phyloP scores from a whole-genome alignment of 2,113 vertebrate genomes.

The Microcebus griseorufus region DNA sequence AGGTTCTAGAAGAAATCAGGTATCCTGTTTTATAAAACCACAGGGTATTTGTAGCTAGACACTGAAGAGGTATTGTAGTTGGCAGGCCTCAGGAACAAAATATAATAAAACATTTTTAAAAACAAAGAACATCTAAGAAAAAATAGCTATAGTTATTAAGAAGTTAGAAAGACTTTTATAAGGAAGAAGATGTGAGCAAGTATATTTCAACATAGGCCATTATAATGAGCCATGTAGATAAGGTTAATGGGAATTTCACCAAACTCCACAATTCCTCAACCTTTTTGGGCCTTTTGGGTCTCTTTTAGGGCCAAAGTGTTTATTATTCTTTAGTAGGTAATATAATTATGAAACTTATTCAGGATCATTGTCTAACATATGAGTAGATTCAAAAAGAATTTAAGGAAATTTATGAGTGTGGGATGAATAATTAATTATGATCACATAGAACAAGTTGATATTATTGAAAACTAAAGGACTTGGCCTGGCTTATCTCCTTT shows the following conservation, averaged over 20 bases:
- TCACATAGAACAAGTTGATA: background rate
- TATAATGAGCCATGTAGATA: background rate
- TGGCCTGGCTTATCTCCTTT: background rate
- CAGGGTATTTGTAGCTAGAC: background rate
- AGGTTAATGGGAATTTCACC: background rate
- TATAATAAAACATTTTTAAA: background rate
- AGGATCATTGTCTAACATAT: background rate
- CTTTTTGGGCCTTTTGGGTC: fast-evolving
- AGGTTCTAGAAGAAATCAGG: background rate
- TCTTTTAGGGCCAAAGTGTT: background rate
- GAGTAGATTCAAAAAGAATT: background rate
- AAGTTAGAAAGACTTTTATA: background rate
- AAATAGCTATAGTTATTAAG: background rate
- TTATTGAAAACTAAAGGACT: background rate
- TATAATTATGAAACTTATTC: background rate
- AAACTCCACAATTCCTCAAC: background rate
- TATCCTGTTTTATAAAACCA: background rate
- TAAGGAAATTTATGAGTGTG: background rate
- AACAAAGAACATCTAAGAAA: background rate
- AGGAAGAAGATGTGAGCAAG: background rate
- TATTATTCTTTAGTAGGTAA: background rate
- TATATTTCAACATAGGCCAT: background rate
- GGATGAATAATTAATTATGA: background rate
- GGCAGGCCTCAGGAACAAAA: background rate
- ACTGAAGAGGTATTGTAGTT: background rate